Conservation (phyloP, 2,888 invertebrate species). For the Brenthis daphne region DNA sequence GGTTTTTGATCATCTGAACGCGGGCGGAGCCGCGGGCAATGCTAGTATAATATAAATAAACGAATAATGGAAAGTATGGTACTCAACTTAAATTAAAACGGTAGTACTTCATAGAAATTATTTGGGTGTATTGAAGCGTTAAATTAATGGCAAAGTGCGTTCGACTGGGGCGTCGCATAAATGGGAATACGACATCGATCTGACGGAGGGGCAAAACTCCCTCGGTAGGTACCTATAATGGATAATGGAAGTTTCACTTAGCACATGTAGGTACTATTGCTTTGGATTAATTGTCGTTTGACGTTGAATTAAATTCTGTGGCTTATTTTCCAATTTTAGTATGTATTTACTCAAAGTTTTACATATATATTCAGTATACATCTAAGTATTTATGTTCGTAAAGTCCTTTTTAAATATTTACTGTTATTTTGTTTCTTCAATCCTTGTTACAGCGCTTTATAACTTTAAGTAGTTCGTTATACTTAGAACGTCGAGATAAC, state of each 20-base stretch:
- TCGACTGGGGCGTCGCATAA: slow-evolving; percentile 50
- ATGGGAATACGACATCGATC: slow-evolving; percentile 62
- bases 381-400: too few species aligned
- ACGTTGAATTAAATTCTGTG: too few species aligned
- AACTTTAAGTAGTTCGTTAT: background rate
- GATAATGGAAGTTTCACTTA: slow-evolving; percentile 21
- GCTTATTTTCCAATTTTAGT: too few species aligned
- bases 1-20: too few species aligned
- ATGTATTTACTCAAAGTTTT: too few species aligned
- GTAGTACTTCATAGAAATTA: slow-evolving; percentile 14
- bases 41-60: background rate
- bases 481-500: slow-evolving; percentile 8
- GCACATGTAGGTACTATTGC: slow-evolving; percentile 11
- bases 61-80: background rate
- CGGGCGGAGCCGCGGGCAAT: too few species aligned
- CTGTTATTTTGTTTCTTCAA: too few species aligned
- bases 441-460: background rate
- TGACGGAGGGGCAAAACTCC: slow-evolving; percentile 32
- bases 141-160: slow-evolving; percentile 39
- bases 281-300: background rate
- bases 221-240: slow-evolving; percentile 21
- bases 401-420: too few species aligned
- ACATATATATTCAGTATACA: too few species aligned
- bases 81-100: background rate
- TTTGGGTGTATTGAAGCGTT: slow-evolving; percentile 27